Base-by-base conservation (phyloP, 2,888 invertebrate species). In the Sinhomidia bicolor region DNA sequence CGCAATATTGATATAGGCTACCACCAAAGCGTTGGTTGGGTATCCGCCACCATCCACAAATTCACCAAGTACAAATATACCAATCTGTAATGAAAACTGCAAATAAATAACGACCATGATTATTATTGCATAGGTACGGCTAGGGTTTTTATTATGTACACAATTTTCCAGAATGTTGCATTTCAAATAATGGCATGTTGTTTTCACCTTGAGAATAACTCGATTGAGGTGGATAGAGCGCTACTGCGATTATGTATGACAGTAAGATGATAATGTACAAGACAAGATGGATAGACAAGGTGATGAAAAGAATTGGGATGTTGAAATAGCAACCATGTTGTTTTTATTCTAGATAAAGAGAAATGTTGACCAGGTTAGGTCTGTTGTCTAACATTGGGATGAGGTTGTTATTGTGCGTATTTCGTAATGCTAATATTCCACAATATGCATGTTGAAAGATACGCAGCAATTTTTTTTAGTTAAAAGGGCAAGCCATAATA, bases 281-380 rank as follows among this genome's bases (percentile, higher is more conserved):
- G 26, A 26, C n/a, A 26, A 26, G n/a, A 60, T 60, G 6, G 2
- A 23, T 20, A 26, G 0, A 60, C 10, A 60, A 7, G 26, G 2
- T 23, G 1, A 26, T 60, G 54, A 6, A n/a, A n/a, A n/a, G n/a
- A n/a, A n/a, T n/a, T n/a, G n/a, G n/a, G 17, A 54, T 54, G 54
- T n/a, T 14, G 17, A 17, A 54, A 54, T 54, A 5, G 54, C n/a
- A 54, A 54, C 7, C 17, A 54, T 1, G 5, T 54, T 57, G 20
- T 57, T 20, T 51, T 51, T n/a, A 14, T 12, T 3, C 26, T 5
- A 51, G 51, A 7, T 23, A 12, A 6, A 44, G 44, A 44, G 14
- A 71, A 44, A 71, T 44, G 71, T 71, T 71, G 71, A 23, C 71
- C 71, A 71, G 71, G 71, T 71, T 71, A 71, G 41, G 71, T 71